Conservation (phyloP, 2,797 vertebrate species). For the Alcedo quadribrachys region DNA sequence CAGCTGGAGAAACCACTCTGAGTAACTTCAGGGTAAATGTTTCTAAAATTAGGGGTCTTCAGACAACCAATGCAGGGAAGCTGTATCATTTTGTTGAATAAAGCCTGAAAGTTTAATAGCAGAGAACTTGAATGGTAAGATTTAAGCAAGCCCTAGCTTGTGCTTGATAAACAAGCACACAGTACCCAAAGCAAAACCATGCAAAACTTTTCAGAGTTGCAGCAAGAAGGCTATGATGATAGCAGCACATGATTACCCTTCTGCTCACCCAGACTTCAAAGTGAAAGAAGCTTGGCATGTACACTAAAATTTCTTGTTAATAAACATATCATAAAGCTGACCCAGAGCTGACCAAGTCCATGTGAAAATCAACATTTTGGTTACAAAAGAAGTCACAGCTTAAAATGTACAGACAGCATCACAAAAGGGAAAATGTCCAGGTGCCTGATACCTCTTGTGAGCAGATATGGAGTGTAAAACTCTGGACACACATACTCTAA, state of each 20-base stretch:
- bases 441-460: neutral
- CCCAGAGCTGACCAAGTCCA: neutral
- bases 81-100: constrained; percentile 63
- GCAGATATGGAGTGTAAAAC: neutral
- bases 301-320: constrained; percentile 1
- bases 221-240: constrained; percentile 43
- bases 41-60: constrained; percentile 12
- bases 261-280: neutral
- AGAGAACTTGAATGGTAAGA: constrained; percentile 69
- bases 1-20: neutral
- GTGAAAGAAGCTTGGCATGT: neutral
- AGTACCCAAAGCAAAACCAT: constrained; percentile 76
- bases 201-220: constrained; percentile 46
- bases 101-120: constrained; percentile 59
- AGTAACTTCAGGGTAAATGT: neutral
- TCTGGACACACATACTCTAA: neutral
- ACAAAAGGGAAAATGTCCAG: neutral
- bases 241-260: constrained; percentile 35
- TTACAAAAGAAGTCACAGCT: neutral
- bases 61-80: constrained; percentile 8
- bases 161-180: constrained; percentile 68
- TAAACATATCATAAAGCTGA: neutral
- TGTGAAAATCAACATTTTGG: neutral
- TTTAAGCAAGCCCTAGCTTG: constrained; percentile 75
- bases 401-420: neutral